Percentiles rank a stretch among this genome's conserved stretches.
These are phyloP conservation scores for Pycnomerus fuliginosus DNA, from an alignment of 2,888 invertebrate genomes.

Conservation along the genomic window DNA sequence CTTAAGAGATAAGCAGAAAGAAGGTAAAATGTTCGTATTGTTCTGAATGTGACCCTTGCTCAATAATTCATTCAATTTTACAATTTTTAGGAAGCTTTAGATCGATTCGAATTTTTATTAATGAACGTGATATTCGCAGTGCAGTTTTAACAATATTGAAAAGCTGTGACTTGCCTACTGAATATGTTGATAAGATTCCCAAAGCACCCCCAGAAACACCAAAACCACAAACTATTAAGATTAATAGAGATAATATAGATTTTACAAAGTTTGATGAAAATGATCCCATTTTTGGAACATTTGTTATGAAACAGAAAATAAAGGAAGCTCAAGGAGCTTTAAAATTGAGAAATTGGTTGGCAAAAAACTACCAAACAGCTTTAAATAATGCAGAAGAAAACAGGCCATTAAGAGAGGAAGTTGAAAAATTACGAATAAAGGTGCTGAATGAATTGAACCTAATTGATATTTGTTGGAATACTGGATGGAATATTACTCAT, in stretches of 20 bases:
- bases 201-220: conserved; percentile 41
- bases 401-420: conserved; percentile 72
- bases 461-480: conserved; percentile 70
- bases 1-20: conserved; percentile 59
- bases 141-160: conserved; percentile 75
- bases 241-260: conserved; percentile 40
- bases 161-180: conserved; percentile 83
- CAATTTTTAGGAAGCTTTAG: conserved; percentile 68
- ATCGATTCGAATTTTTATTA: conserved; percentile 71
- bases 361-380: conserved; percentile 68
- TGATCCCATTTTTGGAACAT: conserved; percentile 57
- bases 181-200: conserved; percentile 76
- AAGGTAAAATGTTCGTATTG: conserved; percentile 23
- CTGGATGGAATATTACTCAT: conserved; percentile 86
- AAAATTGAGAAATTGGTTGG: conserved; percentile 66
- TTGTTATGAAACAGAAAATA: conserved; percentile 55
- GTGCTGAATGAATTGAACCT: conserved; percentile 62
- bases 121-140: conserved; percentile 67
- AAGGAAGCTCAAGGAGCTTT: conserved; percentile 47
- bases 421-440: conserved; percentile 62
- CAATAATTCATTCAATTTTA: too few relatives aligned
- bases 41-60: too few relatives aligned
- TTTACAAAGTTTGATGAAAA: conserved; percentile 51
- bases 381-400: conserved; percentile 65
- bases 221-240: conserved; percentile 14